phyloP scores from a whole-genome alignment of 2,113 vertebrate species.

The Calyptomena viridis region DNA sequence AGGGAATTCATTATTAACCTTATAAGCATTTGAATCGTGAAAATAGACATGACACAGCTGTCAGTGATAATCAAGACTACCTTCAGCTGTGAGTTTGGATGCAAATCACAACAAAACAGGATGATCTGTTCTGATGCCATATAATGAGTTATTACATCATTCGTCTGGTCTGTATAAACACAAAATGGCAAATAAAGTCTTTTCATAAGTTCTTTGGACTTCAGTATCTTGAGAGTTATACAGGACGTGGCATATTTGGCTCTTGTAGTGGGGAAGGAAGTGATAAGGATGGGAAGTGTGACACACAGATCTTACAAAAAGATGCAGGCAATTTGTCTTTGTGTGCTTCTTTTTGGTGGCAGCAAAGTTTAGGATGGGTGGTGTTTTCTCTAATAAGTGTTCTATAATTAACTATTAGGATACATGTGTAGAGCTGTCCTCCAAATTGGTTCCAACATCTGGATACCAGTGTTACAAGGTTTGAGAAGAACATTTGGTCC shows the following conservation, averaged over 20 bases:
- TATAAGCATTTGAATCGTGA: conserved; percentile 2
- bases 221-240: background rate
- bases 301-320: background rate
- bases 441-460: conserved; percentile 70
- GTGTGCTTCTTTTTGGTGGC: background rate
- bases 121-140: conserved; percentile 15
- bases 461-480: conserved; percentile 51
- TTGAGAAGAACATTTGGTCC: conserved; percentile 64
- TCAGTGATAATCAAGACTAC: conserved; percentile 24
- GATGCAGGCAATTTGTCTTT: background rate
- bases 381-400: background rate
- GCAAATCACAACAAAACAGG: conserved; percentile 26
- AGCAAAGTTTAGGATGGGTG: background rate
- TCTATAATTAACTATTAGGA: conserved; percentile 4
- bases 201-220: background rate
- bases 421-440: conserved; percentile 35
- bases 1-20: conserved; percentile 32
- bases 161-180: conserved; percentile 1
- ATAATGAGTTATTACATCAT: conserved; percentile 30
- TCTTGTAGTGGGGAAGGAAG: background rate
- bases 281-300: background rate
- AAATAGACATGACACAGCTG: conserved; percentile 16
- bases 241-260: background rate
- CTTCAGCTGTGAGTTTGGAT: conserved; percentile 43
- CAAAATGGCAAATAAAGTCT: background rate